Base-by-base conservation (phyloP, 2,888 invertebrate species). In the Tachystola acroxantha region DNA sequence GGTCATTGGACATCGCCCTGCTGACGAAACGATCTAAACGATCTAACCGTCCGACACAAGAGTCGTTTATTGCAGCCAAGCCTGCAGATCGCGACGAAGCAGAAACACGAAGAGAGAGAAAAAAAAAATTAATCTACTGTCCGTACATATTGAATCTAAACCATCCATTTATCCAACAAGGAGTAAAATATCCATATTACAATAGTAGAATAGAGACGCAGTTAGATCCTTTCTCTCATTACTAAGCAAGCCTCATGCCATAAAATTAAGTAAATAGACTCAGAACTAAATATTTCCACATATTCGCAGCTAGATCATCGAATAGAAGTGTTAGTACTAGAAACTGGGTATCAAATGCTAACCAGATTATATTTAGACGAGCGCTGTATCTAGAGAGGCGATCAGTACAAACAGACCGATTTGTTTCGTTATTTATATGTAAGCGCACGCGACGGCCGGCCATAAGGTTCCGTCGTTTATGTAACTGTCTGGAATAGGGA, bases 371-470 rank as follows among this genome's bases (percentile, higher is more conserved):
- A 66, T 65, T 66, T 62, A 70, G 54, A 44, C 13, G 43, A 47
- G 43, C 50, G 46, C 46, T 35, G 54, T 63, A 70, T 69, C 72
- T 50, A 28, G 39, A 39, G n/a, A n/a, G 24, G 50, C 34, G 61
- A 69, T 68, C 67, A 57, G 57, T 24, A 63, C 68, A 77, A 74
- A 77, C 75, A 76, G 57, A 67, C 69, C 62, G 52, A 73, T 30
- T 71, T 65, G 63, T 61, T 50, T 46, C 42, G 45, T 62, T 66
- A 64, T 75, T 77, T 76, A 76, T 71, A 44, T 45, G 39, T 45
- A 45, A 40, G 39, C 36, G 42, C 40, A 37, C 25, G 42, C 27
- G 32, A 19, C 34, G 12, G 33, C 35, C 10, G 42, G 44, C 48
- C 62, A 64, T 71, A 70, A 68, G 48, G 58, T 68, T 52, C 48